Evolutionary conservation across 2,797 vertebrate genomes (phyloP).

Genomic region (Kryptopterus vitreolus): DNA sequence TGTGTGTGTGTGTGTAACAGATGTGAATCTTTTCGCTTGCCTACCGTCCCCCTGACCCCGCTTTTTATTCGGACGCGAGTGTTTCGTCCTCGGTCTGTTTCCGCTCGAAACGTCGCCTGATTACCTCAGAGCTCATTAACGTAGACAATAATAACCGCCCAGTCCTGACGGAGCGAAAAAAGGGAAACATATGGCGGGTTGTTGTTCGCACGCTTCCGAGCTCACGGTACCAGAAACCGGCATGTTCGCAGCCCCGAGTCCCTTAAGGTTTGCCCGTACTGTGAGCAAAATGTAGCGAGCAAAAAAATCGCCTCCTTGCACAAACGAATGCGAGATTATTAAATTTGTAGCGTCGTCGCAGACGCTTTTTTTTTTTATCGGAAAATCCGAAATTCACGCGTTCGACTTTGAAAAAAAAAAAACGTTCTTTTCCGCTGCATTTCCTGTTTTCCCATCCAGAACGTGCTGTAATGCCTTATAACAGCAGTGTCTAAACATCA

Average conservation of each 20-base stretch:
- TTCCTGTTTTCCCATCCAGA: slow-evolving; percentile 62
- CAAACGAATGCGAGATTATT: no score
- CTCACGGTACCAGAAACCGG: not conserved
- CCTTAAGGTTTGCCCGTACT: not conserved
- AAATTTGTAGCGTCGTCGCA: not conserved
- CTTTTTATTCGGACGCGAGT: no score
- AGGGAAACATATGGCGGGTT: slow-evolving; percentile 6
- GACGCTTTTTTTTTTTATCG: not conserved
- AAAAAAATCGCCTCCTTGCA: no score
- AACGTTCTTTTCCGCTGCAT: slow-evolving; percentile 30
- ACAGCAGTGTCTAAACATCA: slow-evolving; percentile 72
- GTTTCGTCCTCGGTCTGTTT: no score
- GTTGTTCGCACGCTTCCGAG: not conserved
- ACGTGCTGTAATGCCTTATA: slow-evolving; percentile 70
- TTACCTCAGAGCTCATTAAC: slow-evolving; percentile 6
- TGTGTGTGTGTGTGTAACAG: not conserved
- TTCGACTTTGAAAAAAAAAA: not conserved
- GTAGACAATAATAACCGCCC: not conserved
- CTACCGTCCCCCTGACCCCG: no score
- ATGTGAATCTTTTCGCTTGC: not conserved
- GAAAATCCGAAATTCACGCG: not conserved
- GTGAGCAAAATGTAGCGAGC: slow-evolving; percentile 5
- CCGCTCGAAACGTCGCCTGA: no score
- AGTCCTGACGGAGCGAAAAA: not conserved
- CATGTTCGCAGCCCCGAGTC: not conserved